phyloP scores from a whole-genome alignment of 1,140 invertebrate genomes.

The Sitophilus oryzae region DNA sequence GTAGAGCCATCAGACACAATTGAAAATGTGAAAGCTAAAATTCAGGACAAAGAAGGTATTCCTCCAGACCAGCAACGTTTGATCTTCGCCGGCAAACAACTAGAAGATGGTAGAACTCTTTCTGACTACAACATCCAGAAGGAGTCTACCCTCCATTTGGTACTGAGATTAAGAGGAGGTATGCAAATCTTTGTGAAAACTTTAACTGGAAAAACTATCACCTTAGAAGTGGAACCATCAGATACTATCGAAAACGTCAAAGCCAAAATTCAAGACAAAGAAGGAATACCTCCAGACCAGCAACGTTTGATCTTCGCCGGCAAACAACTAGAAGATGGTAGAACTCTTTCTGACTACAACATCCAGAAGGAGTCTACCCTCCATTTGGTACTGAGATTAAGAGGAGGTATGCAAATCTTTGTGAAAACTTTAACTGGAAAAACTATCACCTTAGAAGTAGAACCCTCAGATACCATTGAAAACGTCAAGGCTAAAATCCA shows the following conservation, averaged over 20 bases:
- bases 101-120: slow-evolving; percentile 72
- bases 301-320: slow-evolving; percentile 64
- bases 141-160: slow-evolving; percentile 65
- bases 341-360: slow-evolving; percentile 71
- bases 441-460: slow-evolving; percentile 65
- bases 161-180: slow-evolving; percentile 63
- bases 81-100: slow-evolving; percentile 68
- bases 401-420: slow-evolving; percentile 63
- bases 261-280: slow-evolving; percentile 59
- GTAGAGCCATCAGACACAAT: slow-evolving; percentile 70
- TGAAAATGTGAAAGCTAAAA: slow-evolving; percentile 67
- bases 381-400: slow-evolving; percentile 66
- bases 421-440: slow-evolving; percentile 68
- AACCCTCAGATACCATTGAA: slow-evolving; percentile 38
- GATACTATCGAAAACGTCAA: slow-evolving; percentile 74
- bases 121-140: slow-evolving; percentile 75
- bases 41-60: slow-evolving; percentile 56
- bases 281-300: slow-evolving; percentile 57
- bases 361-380: slow-evolving; percentile 69
- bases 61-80: slow-evolving; percentile 57
- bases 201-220: slow-evolving; percentile 66
- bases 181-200: slow-evolving; percentile 64
- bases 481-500: neutral
- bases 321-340: slow-evolving; percentile 73
- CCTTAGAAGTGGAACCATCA: slow-evolving; percentile 65